Evolutionary conservation across 1,140 invertebrate genomes (phyloP), one percentile per base, ranked within the genome.

Genomic region (Pectinophora gossypiella): DNA sequence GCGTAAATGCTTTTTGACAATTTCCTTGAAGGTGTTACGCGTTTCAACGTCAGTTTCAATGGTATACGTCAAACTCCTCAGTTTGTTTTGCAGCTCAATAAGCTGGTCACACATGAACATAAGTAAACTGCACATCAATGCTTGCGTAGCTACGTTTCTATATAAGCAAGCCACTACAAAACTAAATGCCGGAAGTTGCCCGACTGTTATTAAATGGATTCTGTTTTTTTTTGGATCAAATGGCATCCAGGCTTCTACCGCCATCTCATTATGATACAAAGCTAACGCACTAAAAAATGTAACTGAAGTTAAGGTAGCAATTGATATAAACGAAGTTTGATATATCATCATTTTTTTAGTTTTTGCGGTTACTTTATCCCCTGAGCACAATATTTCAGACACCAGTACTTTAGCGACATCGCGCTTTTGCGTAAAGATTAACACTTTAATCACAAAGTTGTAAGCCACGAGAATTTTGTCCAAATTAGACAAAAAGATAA

Each of bases 41-140:
- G 67, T 56, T n/a, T 27, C 32, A 5, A 2, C 48, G 15, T 76
- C 73, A 15, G 27, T 64, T 16, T 58, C 63, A 20, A 58, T 35
- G 6, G 59, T 53, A 67, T 69, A 76, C 2, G 64, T 60, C 40
- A 84, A 64, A 19, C 9, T 15, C 36, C 52, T 68, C 3, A 85
- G 51, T 44, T 59, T 64, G 0, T 58, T 35, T 47, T 82, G 80
- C 10, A 85, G 27, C 36, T 79, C 70, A 7, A 68, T 42, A 19
- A 85, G 51, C 40, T 85, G 82, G 42, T 85, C 79, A 42, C 79
- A 80, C n/a, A 84, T 59, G 56, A 84, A 85, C 68, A 82, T 75
- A 5, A 75, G 63, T 38, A 85, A 56, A 48, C 72, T 73, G 48
- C 79, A 84, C 4, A 83, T 66, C 3, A 84, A 58, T 0, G 78